phyloP scores from a whole-genome alignment of 2,888 invertebrate species.

The Nephrocerus scutellatus region DNA sequence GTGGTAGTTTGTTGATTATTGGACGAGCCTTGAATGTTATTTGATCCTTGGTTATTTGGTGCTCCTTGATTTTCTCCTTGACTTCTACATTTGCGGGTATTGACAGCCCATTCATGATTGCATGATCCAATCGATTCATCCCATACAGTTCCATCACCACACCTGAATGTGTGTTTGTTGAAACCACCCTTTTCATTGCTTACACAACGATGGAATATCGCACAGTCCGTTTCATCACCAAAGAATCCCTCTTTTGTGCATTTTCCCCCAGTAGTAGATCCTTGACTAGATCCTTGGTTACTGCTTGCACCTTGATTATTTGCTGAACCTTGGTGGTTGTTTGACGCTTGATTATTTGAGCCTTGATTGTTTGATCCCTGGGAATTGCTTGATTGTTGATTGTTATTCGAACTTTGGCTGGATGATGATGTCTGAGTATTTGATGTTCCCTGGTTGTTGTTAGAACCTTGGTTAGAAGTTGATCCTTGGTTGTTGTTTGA shows the following conservation, averaged over 20 bases:
- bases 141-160: constrained; percentile 54
- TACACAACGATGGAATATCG: constrained; percentile 54
- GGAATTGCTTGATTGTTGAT: too few species aligned
- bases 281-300: constrained; percentile 17
- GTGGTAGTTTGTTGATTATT: constrained; percentile 18
- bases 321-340: constrained; percentile 18
- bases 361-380: too few species aligned
- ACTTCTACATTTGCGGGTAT: constrained; percentile 30
- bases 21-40: constrained; percentile 16
- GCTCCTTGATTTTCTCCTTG: constrained; percentile 1
- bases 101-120: constrained; percentile 36
- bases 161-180: constrained; percentile 50
- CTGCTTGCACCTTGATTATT: constrained; percentile 12
- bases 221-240: constrained; percentile 49
- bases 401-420: too few species aligned
- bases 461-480: too few species aligned
- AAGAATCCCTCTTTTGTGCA: constrained; percentile 48
- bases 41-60: constrained; percentile 14
- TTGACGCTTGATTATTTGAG: too few species aligned
- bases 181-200: constrained; percentile 47
- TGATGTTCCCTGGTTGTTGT: too few species aligned
- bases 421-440: too few species aligned
- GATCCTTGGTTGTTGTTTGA: too few species aligned
- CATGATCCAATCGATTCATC: constrained; percentile 53
- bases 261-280: too few species aligned